Conservation (phyloP, 2,888 invertebrate species). For the Polia nebulosa region DNA sequence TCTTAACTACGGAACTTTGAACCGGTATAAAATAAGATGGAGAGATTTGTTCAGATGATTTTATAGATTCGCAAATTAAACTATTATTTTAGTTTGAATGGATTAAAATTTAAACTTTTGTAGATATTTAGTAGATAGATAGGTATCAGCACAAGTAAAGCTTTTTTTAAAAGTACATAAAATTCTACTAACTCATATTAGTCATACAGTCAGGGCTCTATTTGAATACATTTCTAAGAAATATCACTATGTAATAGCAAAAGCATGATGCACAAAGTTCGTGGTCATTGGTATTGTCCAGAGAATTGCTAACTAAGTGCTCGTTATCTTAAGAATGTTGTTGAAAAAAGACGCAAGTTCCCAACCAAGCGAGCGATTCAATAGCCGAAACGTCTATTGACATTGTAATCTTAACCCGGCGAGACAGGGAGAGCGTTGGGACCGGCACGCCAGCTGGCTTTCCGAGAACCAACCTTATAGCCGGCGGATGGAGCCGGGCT, state of each 20-base stretch:
- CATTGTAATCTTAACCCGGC: constrained; percentile 82
- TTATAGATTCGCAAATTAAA: constrained; percentile 53
- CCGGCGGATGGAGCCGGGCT: constrained; percentile 74
- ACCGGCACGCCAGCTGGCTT: constrained; percentile 76
- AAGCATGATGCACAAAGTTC: constrained; percentile 32
- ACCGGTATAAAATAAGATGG: constrained; percentile 60
- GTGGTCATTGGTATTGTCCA: constrained; percentile 44
- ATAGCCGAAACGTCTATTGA: constrained; percentile 81
- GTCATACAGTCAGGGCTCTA: neutral
- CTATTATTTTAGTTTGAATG: constrained; percentile 10
- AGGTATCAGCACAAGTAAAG: neutral
- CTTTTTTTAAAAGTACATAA: neutral
- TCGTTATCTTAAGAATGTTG: constrained; percentile 67
- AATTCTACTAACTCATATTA: neutral
- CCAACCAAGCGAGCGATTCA: constrained; percentile 73
- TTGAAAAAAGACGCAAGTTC: constrained; percentile 71
- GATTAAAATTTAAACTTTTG: neutral
- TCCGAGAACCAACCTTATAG: constrained; percentile 81
- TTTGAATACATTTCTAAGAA: constrained; percentile 26
- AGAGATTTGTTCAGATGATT: constrained; percentile 63
- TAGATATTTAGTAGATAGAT: neutral
- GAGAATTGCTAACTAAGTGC: constrained; percentile 59
- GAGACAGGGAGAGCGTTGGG: constrained; percentile 73
- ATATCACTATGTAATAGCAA: constrained; percentile 8
- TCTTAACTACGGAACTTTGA: constrained; percentile 75